Evolutionary conservation across 2,888 invertebrate species (phyloP).

Genomic region (Calliphora vomitoria): DNA sequence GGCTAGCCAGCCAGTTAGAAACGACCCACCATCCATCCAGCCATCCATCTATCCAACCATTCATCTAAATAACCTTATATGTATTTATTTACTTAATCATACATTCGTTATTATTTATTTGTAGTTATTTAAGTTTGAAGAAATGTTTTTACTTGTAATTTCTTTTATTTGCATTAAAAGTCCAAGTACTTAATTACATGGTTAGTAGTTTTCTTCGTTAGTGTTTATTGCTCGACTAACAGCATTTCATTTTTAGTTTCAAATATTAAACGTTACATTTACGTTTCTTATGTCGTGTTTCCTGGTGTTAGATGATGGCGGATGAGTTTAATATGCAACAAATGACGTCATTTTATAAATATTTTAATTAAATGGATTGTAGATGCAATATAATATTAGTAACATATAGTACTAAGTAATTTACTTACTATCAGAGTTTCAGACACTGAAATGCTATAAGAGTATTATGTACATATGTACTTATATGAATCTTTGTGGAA

Average conservation of each 20-base stretch:
- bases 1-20: slow-evolving; percentile 30
- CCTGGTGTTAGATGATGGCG: neutral
- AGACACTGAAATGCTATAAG: no score
- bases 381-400: neutral
- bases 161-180: neutral
- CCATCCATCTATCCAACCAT: neutral
- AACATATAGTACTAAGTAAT: neutral
- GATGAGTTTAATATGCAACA: neutral
- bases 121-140: slow-evolving; percentile 48
- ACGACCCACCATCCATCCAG: neutral
- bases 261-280: neutral
- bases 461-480: no score
- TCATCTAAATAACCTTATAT: slow-evolving; percentile 27
- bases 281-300: neutral
- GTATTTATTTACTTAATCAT: slow-evolving; percentile 18
- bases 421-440: no score
- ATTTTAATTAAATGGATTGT: neutral
- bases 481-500: no score
- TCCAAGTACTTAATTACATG: neutral
- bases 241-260: neutral
- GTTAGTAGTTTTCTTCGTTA: slow-evolving; percentile 4
- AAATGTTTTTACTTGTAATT: slow-evolving; percentile 27
- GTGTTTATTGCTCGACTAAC: slow-evolving; percentile 23
- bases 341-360: slow-evolving; percentile 27
- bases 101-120: slow-evolving; percentile 18